A percentile compares a stretch with the other conserved stretches of the same genome.
Conservation (phyloP, 2,888 invertebrate genomes). For the Drosophila infuscata region DNA sequence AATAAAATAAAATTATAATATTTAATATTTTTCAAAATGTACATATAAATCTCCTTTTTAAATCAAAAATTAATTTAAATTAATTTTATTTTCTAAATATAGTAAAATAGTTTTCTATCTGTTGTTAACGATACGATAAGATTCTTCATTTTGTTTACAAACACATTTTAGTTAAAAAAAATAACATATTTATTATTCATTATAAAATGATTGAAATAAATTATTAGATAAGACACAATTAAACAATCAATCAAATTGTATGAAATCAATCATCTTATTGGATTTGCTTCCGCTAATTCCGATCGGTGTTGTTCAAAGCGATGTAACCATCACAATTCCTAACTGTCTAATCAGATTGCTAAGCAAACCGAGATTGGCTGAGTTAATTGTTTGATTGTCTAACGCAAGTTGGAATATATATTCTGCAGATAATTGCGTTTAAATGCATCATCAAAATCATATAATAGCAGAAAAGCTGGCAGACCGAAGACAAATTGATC, state of each 20-base stretch:
- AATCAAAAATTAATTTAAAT: no score
- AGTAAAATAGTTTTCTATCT: no score
- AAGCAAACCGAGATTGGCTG: conserved; percentile 12
- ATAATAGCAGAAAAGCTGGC: conserved; percentile 43
- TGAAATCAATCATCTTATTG: neutral
- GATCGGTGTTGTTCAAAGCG: neutral
- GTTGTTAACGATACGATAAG: no score
- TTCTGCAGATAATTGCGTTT: conserved; percentile 56
- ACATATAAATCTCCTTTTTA: no score
- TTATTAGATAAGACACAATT: neutral
- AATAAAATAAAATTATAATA: neutral
- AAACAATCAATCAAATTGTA: neutral
- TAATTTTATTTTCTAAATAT: no score
- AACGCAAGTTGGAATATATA: conserved; percentile 20
- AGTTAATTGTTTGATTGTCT: conserved; percentile 13
- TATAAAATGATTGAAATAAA: neutral
- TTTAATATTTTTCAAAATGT: neutral
- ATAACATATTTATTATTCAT: no score
- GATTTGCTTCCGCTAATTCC: conserved; percentile 4
- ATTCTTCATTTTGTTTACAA: no score
- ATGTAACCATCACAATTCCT: conserved; percentile 8
- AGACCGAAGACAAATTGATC: conserved; percentile 60
- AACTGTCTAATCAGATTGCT: conserved; percentile 24
- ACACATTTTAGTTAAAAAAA: no score
- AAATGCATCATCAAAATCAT: conserved; percentile 62